Conservation (phyloP, 2,797 vertebrate species). For the Chelon labrosus region DNA sequence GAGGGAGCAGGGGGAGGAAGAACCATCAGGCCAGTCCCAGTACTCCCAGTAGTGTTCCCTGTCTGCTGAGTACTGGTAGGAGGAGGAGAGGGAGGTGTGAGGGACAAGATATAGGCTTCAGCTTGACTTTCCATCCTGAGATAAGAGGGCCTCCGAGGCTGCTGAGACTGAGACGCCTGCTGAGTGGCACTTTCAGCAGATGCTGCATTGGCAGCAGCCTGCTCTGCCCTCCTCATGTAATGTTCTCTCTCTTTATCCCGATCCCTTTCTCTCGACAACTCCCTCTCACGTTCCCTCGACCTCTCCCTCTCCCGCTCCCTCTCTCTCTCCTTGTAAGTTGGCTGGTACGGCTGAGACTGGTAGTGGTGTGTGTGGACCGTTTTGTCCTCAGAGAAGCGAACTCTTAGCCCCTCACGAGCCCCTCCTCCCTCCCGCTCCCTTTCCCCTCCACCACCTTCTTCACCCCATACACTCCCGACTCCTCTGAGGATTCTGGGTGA, state of each 20-base stretch:
- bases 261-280: constrained; percentile 72
- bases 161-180: constrained; percentile 67
- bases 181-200: constrained; percentile 66
- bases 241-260: constrained; percentile 77
- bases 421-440: constrained; percentile 82
- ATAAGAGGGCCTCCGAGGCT: constrained; percentile 80
- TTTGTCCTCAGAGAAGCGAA: constrained; percentile 87
- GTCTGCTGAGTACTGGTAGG: constrained; percentile 65
- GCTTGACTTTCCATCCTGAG: constrained; percentile 87
- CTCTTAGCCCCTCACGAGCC: constrained; percentile 82
- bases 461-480: constrained; percentile 74
- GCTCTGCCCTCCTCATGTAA: constrained; percentile 85
- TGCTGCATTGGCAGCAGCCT: constrained; percentile 64
- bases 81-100: constrained; percentile 85
- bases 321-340: constrained; percentile 79
- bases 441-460: constrained; percentile 77
- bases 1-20: constrained; percentile 93
- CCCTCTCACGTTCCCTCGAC: constrained; percentile 73
- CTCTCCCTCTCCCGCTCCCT: constrained; percentile 77
- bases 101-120: constrained; percentile 82
- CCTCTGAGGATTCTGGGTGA: constrained; percentile 84
- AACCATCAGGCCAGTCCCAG: constrained; percentile 87
- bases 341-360: constrained; percentile 84
- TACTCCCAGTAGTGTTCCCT: constrained; percentile 62
- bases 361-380: constrained; percentile 86